Base-by-base conservation (phyloP, 1,140 invertebrate genomes). In the Fragariocoptes setiger region DNA sequence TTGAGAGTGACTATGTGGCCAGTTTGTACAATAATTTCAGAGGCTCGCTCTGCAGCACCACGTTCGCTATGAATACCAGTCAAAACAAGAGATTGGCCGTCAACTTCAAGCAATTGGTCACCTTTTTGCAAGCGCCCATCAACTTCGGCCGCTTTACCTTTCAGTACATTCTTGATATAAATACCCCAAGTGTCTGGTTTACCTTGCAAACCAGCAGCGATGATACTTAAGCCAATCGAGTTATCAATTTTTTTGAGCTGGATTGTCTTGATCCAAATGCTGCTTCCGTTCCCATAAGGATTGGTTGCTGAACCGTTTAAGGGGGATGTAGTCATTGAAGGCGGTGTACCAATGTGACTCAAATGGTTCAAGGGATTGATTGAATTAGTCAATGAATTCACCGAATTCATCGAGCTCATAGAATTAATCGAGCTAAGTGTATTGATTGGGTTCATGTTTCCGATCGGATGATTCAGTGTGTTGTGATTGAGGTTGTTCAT, bases 131-230 rank as follows among this genome's bases (percentile, higher is more conserved):
- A 61, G 42, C 83, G 64, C 4, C 83, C 82, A 63, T 94, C 85
- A 8, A 31, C 8, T 61, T 86, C 83, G 18, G 86, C 88, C 38
- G 85, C 83, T 38, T 86, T 86, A 37, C 82, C 82, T 44, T 78
- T 70, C 19, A 95, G 85, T 17, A 95, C 85, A 42, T 82, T 86
- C 61, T 94, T 94, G 42, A 95, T 86, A 56, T 94, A 95, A 54
- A 94, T 94, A 22, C 86, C 86, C 36, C 86, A 61, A 50, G 77
- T 71, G 50, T 75, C 72, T 31, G 21, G 36, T 16, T 2, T 12
- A 53, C 83, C 78, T n/a, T 74, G 74, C 35, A 75, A 71, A 21
- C 85, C 77, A 5, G 79, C 79, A 16, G 80, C 80, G 17, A 88
- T 78, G 49, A 88, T 88, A 48, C 77, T 83, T 39, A 88, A 63